These are phyloP conservation scores for Neodon shergylaensis DNA, from an alignment of 2,113 vertebrate genomes.

Conservation along the genomic window DNA sequence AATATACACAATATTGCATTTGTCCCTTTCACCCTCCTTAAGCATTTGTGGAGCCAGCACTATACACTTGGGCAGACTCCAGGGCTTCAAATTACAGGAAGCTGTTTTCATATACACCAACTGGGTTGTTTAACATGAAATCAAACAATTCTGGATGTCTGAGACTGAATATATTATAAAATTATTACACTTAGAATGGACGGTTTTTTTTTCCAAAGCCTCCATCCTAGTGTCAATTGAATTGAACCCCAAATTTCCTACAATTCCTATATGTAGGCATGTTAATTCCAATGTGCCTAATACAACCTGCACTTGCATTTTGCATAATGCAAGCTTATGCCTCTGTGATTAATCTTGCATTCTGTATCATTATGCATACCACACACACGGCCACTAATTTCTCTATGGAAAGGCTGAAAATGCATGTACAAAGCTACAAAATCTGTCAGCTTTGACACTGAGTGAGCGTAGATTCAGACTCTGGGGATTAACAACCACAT, in stretches of 20 bases:
- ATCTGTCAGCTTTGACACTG: not conserved
- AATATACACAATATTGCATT: not conserved
- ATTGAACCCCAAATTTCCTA: slow-evolving; percentile 49
- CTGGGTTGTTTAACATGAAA: slow-evolving; percentile 64
- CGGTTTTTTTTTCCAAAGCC: slow-evolving; percentile 44
- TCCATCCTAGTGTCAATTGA: slow-evolving; percentile 59
- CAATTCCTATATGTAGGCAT: slow-evolving; percentile 31
- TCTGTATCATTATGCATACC: not conserved
- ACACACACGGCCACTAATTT: slow-evolving; percentile 2
- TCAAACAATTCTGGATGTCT: not conserved
- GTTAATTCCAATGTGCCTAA: slow-evolving; percentile 36
- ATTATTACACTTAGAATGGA: slow-evolving; percentile 63
- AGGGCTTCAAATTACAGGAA: slow-evolving; percentile 62
- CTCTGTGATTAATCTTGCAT: slow-evolving; percentile 55
- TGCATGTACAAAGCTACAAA: not conserved
- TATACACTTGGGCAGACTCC: slow-evolving; percentile 44
- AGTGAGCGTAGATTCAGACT: not conserved
- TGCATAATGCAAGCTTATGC: slow-evolving; percentile 39
- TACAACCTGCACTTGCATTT: not conserved
- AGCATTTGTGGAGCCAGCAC: slow-evolving; percentile 44
- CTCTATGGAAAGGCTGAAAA: not conserved
- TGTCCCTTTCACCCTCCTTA: not conserved
- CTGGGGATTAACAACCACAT: slow-evolving; percentile 13
- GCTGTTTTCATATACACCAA: slow-evolving; percentile 63
- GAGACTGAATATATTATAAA: slow-evolving; percentile 64